A percentile compares a stretch with the other conserved stretches of the same genome.
phyloP scores from a whole-genome alignment of 2,888 invertebrate genomes.

The Napeogenes inachia region DNA sequence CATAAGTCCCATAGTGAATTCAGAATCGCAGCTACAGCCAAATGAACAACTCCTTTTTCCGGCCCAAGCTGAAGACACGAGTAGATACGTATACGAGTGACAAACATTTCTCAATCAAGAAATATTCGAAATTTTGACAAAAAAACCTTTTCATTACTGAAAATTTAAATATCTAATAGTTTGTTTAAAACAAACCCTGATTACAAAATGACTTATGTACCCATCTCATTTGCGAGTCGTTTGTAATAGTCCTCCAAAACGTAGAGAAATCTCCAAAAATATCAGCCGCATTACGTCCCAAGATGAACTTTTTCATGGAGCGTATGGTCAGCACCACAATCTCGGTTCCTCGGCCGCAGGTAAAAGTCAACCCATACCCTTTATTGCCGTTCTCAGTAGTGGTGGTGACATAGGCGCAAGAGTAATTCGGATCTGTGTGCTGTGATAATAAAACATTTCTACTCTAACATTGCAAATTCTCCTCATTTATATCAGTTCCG shows the following conservation, averaged over 20 bases:
- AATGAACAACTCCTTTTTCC: conserved; percentile 92
- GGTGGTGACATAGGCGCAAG: conserved; percentile 93
- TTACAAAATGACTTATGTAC: conserved; percentile 57
- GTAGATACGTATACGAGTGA: too few relatives aligned
- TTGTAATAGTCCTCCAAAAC: conserved; percentile 89
- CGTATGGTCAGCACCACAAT: conserved; percentile 87
- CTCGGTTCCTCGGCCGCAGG: conserved; percentile 92
- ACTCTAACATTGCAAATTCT: too few relatives aligned
- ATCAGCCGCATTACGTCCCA: conserved; percentile 81
- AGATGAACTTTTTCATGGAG: conserved; percentile 81
- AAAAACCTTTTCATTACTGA: not conserved
- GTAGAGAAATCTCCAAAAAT: conserved; percentile 86
- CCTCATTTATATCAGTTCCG: too few relatives aligned
- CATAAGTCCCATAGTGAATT: conserved; percentile 96
- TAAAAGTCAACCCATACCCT: conserved; percentile 92
- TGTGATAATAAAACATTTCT: conserved; percentile 38
- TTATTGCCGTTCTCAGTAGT: conserved; percentile 79
- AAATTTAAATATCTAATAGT: not conserved
- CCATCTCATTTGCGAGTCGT: conserved; percentile 95
- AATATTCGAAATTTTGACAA: too few relatives aligned
- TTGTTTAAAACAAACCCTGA: not conserved
- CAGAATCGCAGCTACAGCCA: conserved; percentile 91
- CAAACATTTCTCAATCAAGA: too few relatives aligned
- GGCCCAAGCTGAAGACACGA: conserved; percentile 83
- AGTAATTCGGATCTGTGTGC: conserved; percentile 94